Evolutionary conservation across 2,113 vertebrate genomes (phyloP).

Genomic region (Apus apus): DNA sequence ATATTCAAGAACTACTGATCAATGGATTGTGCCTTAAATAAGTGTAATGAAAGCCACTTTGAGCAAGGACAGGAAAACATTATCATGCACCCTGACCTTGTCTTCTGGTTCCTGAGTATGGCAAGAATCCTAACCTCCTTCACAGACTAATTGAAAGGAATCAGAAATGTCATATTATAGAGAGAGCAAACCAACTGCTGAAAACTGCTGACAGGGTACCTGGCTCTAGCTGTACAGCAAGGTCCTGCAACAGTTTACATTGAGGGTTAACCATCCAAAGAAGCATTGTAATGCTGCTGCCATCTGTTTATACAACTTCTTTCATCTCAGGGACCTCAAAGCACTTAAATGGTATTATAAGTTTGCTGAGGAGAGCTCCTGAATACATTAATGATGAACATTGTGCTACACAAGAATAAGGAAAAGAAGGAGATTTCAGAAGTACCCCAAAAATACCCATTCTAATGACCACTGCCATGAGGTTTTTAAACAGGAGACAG

Average conservation of each 20-base stretch:
- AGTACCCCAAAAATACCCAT: background rate
- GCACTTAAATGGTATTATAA: background rate
- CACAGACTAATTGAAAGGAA: conserved; percentile 56
- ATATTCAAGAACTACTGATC: conserved; percentile 35
- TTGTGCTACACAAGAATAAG: background rate
- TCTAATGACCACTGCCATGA: background rate
- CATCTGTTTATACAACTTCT: conserved; percentile 12
- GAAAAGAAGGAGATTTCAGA: background rate
- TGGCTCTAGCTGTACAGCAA: background rate
- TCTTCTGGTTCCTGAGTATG: conserved; percentile 23
- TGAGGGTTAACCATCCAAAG: background rate
- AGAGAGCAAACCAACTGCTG: conserved; percentile 46
- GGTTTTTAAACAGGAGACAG: background rate
- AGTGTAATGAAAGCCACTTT: conserved; percentile 55
- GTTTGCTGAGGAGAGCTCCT: background rate
- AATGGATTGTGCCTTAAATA: conserved; percentile 42
- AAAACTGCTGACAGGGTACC: background rate
- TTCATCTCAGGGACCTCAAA: conserved; percentile 17
- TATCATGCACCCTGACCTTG: background rate
- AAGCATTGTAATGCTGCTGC: background rate
- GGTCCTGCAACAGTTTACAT: background rate
- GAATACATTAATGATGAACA: background rate
- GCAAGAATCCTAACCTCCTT: conserved; percentile 44
- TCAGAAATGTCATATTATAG: conserved; percentile 7
- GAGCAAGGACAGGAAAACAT: conserved; percentile 49